phyloP scores from a whole-genome alignment of 2,113 vertebrate genomes.

The Indri indri region DNA sequence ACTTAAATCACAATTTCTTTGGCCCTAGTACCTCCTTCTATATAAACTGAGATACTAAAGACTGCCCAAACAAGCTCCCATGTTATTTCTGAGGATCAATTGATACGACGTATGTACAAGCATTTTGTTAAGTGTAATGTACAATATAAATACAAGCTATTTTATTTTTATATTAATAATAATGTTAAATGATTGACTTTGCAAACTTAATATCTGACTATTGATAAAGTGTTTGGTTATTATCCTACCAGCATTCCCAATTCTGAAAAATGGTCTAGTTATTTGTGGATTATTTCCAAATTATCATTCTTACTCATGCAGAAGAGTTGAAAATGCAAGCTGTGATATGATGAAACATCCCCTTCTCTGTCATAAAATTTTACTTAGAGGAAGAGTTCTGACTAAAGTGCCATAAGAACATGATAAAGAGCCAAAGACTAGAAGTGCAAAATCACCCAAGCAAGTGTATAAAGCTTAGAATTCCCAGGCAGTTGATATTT shows the following conservation, averaged over 20 bases:
- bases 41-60: background rate
- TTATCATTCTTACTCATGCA: constrained; percentile 31
- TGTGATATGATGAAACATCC: constrained; percentile 16
- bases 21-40: background rate
- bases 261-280: constrained; percentile 43
- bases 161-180: constrained; percentile 44
- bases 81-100: background rate
- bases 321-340: constrained; percentile 59
- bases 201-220: constrained; percentile 16
- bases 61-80: background rate
- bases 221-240: constrained; percentile 47
- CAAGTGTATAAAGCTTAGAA: constrained; percentile 66
- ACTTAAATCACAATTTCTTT: background rate
- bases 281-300: constrained; percentile 53
- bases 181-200: constrained; percentile 6
- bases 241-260: background rate
- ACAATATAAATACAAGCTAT: background rate
- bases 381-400: constrained; percentile 57
- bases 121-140: background rate
- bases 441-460: constrained; percentile 69
- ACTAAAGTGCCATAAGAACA: constrained; percentile 30
- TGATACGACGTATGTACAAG: background rate
- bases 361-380: constrained; percentile 63
- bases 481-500: constrained; percentile 62
- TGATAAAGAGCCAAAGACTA: constrained; percentile 49